Percentiles rank a stretch among this genome's conserved stretches.
Conservation (phyloP, 2,113 vertebrate genomes). For the Heterotilapia buettikoferi region DNA sequence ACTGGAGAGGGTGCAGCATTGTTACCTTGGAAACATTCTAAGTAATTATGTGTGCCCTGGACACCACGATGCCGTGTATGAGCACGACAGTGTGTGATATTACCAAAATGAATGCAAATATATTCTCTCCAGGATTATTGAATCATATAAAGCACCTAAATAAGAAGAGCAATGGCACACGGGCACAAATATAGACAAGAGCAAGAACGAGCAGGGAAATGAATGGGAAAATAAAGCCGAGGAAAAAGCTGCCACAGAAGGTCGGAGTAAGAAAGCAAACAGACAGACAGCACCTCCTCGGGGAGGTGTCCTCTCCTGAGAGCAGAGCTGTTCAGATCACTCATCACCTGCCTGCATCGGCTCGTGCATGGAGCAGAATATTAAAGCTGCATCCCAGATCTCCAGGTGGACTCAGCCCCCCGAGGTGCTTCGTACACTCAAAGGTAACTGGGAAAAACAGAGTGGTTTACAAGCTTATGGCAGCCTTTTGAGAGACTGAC, state of each 20-base stretch:
- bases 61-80: neutral
- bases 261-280: neutral
- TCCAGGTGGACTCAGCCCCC: neutral
- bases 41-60: neutral
- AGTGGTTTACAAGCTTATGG: neutral
- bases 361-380: neutral
- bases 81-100: neutral
- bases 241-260: neutral
- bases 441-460: neutral
- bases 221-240: neutral
- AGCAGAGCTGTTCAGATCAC: neutral
- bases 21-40: slow-evolving; percentile 8
- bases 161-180: neutral
- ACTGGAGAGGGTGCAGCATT: neutral
- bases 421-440: neutral
- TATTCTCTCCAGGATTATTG: neutral
- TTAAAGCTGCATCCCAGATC: neutral
- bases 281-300: neutral
- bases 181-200: neutral
- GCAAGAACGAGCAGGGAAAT: accelerated
- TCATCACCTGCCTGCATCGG: neutral
- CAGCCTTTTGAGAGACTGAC: neutral
- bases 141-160: neutral
- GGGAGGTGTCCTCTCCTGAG: neutral
- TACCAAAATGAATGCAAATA: neutral